Evolutionary conservation across 2,113 vertebrate species (phyloP), one percentile per base, ranked within the genome.

Genomic region (Neotragus moschatus): DNA sequence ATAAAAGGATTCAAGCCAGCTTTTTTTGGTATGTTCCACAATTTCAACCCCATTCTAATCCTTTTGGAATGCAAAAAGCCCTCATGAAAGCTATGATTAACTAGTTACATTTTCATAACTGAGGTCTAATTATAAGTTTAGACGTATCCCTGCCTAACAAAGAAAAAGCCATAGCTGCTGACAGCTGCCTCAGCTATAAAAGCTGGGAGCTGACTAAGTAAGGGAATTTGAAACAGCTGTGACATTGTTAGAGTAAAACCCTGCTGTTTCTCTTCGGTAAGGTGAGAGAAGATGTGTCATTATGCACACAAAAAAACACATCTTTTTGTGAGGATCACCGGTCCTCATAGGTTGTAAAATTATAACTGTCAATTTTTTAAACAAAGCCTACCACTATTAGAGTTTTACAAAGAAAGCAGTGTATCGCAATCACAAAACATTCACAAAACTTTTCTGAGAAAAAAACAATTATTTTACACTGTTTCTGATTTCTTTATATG

Each of bases 111-210:
- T 98, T 98, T 97, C 96, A 97, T 96, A 96, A 97, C 94, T 88
- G 70, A 96, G 81, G 61, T 94, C 97, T 98, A 98, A 98, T 98
- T 98, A 98, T 96, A 97, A 98, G 98, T 98, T 98, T 98, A 97
- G 97, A 97, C 92, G 97, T 93, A 96, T 92, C 33, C 84, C 61
- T 96, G 90, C 92, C 94, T 97, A 89, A 97, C 96, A 98, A 97
- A 97, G 91, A 86, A 96, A 97, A 97, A 96, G 45, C 55, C 94
- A 96, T 88, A 77, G 49, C 95, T 91, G 77, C 89, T 98, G 98
- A 98, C 96, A 98, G 97, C 96, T 97, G 97, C 94, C 84, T 14
- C 36, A 43, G 61, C 84, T 93, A 53, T 97, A 94, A 98, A 98
- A 93, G 61, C 86, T 84, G 58, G 93, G 56, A 90, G 90, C 53